Base-by-base conservation (phyloP, 2,888 invertebrate species). In the Abrostola triplasia region DNA sequence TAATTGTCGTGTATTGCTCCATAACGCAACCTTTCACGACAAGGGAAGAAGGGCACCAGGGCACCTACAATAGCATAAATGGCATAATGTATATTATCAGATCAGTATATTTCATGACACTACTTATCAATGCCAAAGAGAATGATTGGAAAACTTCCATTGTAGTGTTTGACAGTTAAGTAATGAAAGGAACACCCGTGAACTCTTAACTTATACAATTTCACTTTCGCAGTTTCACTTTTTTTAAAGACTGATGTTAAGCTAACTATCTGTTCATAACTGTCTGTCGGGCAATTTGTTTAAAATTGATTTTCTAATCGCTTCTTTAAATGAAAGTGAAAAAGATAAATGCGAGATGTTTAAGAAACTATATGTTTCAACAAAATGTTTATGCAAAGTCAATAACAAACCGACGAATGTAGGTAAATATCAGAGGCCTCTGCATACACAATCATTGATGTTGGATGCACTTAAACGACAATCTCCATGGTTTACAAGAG, bases 151-250 rank as follows among this genome's bases (percentile, higher is more conserved):
- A 56, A 59, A 59, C 41, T 57, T 56, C 42, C 36, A 53, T 50
- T 60, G 44, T 51, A 37, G 41, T 61, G 51, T 24, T 50, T 13
- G 41, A 47, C 12, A 36, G 48, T 50, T 54, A 38, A 13, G 60
- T 42, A 64, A 61, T 47, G 44, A 58, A 54, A 35, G 48, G 42
- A 64, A 64, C 50, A 65, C 49, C 59, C 56, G 42, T 65, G 56
- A 65, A 57, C 53, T 60, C 41, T 36, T 48, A 50, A 52, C 51
- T 56, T 59, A 35, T 40, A 63, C 44, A 47, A 50, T 67, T 68
- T 61, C 60, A 40, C 51, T 58, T 59, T 48, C 24, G 8, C 13
- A n/a, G 53, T 68, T 61, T 61, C 52, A 48, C 55, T 64, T 64
- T 64, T 64, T 61, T 61, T 47, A 10, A 36, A 47, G 44, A 47